These are phyloP conservation scores for Ormyrus pomaceus DNA, from an alignment of 2,888 invertebrate species.

Conservation along the genomic window DNA sequence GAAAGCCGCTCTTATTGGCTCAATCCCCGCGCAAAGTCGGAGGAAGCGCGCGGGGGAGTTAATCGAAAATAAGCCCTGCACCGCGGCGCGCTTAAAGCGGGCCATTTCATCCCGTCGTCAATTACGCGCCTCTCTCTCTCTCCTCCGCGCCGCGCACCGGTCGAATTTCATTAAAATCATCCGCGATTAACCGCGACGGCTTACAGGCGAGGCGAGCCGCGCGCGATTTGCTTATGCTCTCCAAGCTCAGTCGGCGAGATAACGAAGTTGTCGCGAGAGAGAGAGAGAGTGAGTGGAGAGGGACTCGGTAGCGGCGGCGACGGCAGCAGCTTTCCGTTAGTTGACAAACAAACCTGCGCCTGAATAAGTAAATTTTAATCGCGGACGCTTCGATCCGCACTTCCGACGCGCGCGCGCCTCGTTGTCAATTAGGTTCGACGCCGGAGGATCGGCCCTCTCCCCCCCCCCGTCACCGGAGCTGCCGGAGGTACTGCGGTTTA, in stretches of 20 bases:
- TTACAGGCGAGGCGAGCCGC: background rate
- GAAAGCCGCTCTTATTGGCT: too few relatives aligned
- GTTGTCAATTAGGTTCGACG: too few relatives aligned
- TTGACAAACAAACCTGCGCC: conserved; percentile 16
- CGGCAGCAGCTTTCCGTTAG: background rate
- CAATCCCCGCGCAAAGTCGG: too few relatives aligned
- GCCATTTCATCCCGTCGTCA: conserved; percentile 2
- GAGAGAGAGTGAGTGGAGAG: too few relatives aligned
- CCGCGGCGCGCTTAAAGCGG: background rate
- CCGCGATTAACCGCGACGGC: background rate
- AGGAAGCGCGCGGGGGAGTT: background rate
- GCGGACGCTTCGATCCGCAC: background rate
- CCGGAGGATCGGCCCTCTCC: too few relatives aligned
- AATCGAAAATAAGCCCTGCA: conserved; percentile 11
- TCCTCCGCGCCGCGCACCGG: too few relatives aligned
- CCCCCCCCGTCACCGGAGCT: too few relatives aligned
- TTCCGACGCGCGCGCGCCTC: too few relatives aligned
- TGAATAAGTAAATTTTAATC: conserved; percentile 39
- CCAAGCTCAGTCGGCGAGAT: background rate
- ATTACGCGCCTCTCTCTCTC: background rate
- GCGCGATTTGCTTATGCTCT: background rate
- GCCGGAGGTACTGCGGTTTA: too few relatives aligned
- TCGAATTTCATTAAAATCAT: conserved; percentile 39
- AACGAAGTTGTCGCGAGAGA: conserved; percentile 19
- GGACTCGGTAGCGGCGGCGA: too few relatives aligned